These are phyloP conservation scores for Ctenopoma kingsleyae DNA, from an alignment of 2,797 vertebrate species.

Conservation along the genomic window DNA sequence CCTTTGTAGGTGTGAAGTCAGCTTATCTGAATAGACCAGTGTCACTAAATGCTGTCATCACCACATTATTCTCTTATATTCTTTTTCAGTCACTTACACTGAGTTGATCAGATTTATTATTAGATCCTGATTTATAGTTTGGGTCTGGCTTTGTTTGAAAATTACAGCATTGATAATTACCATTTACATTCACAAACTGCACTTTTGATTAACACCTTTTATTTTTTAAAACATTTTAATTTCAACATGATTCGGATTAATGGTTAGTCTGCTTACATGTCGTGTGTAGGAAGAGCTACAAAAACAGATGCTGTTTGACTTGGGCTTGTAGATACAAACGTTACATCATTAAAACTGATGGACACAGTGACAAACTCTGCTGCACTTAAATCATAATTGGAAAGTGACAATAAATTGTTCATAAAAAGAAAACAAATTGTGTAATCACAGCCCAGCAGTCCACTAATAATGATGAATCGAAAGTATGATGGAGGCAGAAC, in stretches of 20 bases:
- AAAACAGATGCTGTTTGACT: conserved; percentile 8
- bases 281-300: not conserved
- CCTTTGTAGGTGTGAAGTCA: not conserved
- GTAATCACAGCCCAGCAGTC: not conserved
- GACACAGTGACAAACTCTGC: not conserved
- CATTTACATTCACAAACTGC: not conserved
- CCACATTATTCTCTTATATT: too few species aligned
- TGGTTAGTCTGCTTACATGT: not conserved
- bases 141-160: not conserved
- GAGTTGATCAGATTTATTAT: not conserved
- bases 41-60: too few species aligned
- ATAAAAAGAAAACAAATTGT: not conserved
- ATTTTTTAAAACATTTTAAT: not conserved
- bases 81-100: not conserved
- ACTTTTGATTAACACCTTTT: not conserved
- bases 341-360: conserved; percentile 12
- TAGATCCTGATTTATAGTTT: not conserved
- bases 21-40: not conserved
- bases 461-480: conserved; percentile 36
- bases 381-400: conserved; percentile 2
- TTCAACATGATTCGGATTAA: not conserved
- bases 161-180: not conserved
- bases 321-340: not conserved
- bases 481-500: conserved; percentile 7
- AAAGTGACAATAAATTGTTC: not conserved